Evolutionary conservation across 2,888 invertebrate genomes (phyloP), one percentile per base, ranked within the genome.

Genomic region (Lomographa bimaculata): DNA sequence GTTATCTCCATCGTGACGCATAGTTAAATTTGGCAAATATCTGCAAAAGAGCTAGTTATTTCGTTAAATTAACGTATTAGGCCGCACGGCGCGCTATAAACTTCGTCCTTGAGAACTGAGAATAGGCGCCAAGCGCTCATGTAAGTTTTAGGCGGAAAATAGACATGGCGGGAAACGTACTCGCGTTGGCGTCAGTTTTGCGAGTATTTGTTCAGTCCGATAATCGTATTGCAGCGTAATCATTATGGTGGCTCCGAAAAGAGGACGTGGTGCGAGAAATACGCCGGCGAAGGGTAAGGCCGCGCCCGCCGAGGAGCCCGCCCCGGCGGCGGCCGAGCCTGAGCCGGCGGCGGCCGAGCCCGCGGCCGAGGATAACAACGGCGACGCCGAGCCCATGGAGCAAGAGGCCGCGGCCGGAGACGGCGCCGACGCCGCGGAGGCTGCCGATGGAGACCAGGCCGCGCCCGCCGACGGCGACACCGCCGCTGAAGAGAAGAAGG

Each of bases 231-330:
- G 35, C 36, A 57, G 48, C 24, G 19, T 49, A 55, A 50, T 54
- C 54, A 82, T 46, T 50, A 87, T 89, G 89, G 89, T 89, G 45
- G 86, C 89, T 36, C 83, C 78, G 46, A 87, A 86, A 61, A 79
- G 73, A 67, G 89, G 89, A 46, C 87, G 89, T 44, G 87, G 87
- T 27, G 87, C 82, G 19, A 84, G 81, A 57, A 77, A 70, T 38
- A 80, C 79, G 60, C 71, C 80, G 37, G 71, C 77, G 14, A 84
- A 82, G 54, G 72, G 79, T 0, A 83, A 84, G 56, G 65, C 67
- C 7, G 63, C 74, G 34, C 68, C 66, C 33, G 65, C 58, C 1
- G 78, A 77, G 28, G 82, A 79, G 40, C 68, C 63, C 6, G 68
- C 62, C 3, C 61, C 68, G n/a, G 74, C 69, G 23, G 56, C 66